Base-by-base conservation (phyloP, 2,797 vertebrate genomes). In the Sebastes oblongus region DNA sequence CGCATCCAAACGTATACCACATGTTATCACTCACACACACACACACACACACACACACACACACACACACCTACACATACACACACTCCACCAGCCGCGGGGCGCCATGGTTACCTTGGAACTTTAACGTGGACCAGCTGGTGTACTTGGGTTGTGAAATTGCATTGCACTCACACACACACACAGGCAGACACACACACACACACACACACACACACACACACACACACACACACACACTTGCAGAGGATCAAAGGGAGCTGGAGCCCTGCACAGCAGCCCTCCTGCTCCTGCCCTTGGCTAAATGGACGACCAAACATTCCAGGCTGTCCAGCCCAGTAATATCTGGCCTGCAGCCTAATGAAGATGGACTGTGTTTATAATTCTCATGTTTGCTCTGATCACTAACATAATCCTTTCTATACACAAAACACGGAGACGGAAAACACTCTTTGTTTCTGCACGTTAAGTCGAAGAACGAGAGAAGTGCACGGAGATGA, bases 91-190 rank as follows among this genome's bases (percentile, higher is more conserved):
- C 91, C 94, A 95, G 94, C 94, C 94, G 92, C 93, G 88, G 94
- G 95, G 95, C 94, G 94, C 96, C 95, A 96, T 96, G 95, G 95
- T 96, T 96, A 96, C 96, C 96, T 96, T 96, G 95, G 95, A 96
- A 96, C 95, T 96, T 96, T 96, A 96, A 96, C 95, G 95, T 96
- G 95, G 96, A 96, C 96, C 96, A 96, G 95, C 96, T 96, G 96
- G 95, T 90, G 93, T 95, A 96, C 94, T 96, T 96, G 95, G 95
- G 94, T 96, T 96, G 95, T 96, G 95, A 96, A 96, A 96, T 96
- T 96, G 94, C 95, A 95, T 96, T 96, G 94, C 95, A 86, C 91
- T 70, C 80, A 71, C 69, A 64, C 77, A 59, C 78, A 46, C 83
- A 50, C n/a, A n/a, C n/a, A n/a, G n/a, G n/a, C n/a, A n/a, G n/a